Conservation (phyloP, 2,113 vertebrate genomes). For the Semicossyphus pulcher region DNA sequence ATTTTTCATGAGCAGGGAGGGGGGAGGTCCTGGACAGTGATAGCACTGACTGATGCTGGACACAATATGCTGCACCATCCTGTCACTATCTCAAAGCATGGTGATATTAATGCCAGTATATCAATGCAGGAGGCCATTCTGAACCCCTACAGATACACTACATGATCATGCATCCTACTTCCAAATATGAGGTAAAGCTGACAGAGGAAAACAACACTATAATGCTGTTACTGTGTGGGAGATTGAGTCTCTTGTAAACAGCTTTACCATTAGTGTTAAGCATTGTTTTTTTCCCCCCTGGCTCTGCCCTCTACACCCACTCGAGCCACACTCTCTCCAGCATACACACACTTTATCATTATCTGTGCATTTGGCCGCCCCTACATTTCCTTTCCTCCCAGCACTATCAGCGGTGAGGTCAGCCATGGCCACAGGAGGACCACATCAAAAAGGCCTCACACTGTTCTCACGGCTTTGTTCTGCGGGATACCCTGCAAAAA, state of each 20-base stretch:
- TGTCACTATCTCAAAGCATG: neutral
- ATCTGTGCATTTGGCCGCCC: constrained; percentile 10
- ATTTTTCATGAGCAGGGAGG: constrained; percentile 56
- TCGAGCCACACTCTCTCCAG: constrained; percentile 12
- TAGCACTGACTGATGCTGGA: neutral
- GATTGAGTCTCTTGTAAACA: constrained; percentile 3
- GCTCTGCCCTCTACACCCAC: constrained; percentile 7
- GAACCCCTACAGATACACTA: neutral
- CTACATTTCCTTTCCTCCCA: constrained; percentile 34
- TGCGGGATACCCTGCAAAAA: constrained; percentile 16
- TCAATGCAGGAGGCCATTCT: neutral
- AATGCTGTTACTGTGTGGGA: constrained; percentile 21
- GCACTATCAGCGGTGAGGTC: constrained; percentile 13
- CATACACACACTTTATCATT: constrained; percentile 38
- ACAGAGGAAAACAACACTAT: constrained; percentile 13
- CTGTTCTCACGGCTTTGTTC: constrained; percentile 37
- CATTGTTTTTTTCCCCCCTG: constrained; percentile 5
- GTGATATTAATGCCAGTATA: constrained; percentile 1
- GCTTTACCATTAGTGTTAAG: constrained; percentile 1
- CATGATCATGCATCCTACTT: neutral
- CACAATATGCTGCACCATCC: neutral
- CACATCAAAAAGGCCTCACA: constrained; percentile 30
- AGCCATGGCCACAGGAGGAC: neutral
- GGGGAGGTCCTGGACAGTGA: constrained; percentile 31
- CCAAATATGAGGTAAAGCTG: constrained; percentile 9